Conservation (phyloP, 2,113 vertebrate genomes). For the Sceloporus tristichus region DNA sequence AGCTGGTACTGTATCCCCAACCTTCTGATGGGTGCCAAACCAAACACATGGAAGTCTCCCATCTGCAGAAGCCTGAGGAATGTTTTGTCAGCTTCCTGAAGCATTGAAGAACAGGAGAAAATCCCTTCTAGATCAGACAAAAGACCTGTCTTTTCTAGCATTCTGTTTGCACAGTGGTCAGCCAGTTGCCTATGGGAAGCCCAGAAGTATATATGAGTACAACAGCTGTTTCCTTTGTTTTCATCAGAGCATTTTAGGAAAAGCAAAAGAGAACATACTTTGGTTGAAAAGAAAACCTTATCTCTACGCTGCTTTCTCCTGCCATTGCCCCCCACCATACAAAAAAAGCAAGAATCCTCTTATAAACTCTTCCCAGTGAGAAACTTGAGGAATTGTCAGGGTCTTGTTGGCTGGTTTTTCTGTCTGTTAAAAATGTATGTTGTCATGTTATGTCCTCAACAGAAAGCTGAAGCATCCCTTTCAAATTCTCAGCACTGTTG, state of each 20-base stretch:
- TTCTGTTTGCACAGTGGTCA: too few species aligned
- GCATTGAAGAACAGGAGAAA: too few species aligned
- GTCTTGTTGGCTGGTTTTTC: conserved; percentile 67
- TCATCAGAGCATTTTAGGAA: conserved; percentile 51
- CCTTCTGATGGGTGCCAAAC: not conserved
- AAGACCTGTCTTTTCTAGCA: too few species aligned
- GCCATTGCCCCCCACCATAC: not conserved
- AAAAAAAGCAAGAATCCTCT: conserved; percentile 52
- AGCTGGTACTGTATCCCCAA: not conserved
- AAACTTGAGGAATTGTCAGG: conserved; percentile 67
- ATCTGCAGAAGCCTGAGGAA: not conserved
- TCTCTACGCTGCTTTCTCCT: not conserved
- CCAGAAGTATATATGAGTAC: too few species aligned
- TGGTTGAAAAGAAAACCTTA: conserved; percentile 28
- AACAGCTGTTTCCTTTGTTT: conserved; percentile 7
- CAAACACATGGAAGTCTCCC: not conserved
- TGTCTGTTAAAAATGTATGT: conserved; percentile 68
- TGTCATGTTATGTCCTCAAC: conserved; percentile 75
- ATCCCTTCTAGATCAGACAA: too few species aligned
- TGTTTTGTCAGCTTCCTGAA: conserved; percentile 19
- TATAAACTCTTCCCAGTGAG: conserved; percentile 62
- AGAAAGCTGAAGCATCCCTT: conserved; percentile 77
- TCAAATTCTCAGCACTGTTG: conserved; percentile 76
- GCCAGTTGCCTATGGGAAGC: too few species aligned
- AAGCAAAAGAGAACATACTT: conserved; percentile 21